Evolutionary conservation across 2,113 vertebrate species (phyloP).

Genomic region (Chamaetylas fuelleborni): DNA sequence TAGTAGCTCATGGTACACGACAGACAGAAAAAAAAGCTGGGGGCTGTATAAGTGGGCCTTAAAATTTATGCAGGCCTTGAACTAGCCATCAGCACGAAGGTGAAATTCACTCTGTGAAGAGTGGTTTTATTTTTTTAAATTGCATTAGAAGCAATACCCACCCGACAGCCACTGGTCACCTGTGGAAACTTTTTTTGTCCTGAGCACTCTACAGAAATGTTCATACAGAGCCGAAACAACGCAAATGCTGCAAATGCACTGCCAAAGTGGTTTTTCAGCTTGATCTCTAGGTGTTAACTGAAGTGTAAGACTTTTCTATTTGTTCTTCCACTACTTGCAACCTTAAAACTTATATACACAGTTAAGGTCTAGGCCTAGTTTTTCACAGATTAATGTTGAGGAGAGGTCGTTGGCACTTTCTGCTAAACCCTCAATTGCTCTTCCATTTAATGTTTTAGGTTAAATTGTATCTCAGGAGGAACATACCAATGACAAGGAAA

Average conservation of each 20-base stretch:
- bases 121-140: neutral
- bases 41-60: neutral
- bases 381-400: neutral
- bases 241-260: neutral
- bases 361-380: fast-evolving
- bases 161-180: neutral
- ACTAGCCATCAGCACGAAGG: neutral
- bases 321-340: neutral
- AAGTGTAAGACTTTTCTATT: neutral
- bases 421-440: neutral
- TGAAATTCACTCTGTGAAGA: neutral
- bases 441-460: neutral
- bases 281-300: neutral
- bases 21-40: neutral
- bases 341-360: neutral
- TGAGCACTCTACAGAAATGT: neutral
- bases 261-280: neutral
- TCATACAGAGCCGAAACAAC: neutral
- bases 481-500: fast-evolving
- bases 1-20: neutral
- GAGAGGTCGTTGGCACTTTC: neutral
- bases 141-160: neutral
- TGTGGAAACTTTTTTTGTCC: neutral
- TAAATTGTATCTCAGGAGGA: neutral
- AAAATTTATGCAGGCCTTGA: neutral